Evolutionary conservation across 2,113 vertebrate species (phyloP).

Genomic region (Pseudopipra pipra): DNA sequence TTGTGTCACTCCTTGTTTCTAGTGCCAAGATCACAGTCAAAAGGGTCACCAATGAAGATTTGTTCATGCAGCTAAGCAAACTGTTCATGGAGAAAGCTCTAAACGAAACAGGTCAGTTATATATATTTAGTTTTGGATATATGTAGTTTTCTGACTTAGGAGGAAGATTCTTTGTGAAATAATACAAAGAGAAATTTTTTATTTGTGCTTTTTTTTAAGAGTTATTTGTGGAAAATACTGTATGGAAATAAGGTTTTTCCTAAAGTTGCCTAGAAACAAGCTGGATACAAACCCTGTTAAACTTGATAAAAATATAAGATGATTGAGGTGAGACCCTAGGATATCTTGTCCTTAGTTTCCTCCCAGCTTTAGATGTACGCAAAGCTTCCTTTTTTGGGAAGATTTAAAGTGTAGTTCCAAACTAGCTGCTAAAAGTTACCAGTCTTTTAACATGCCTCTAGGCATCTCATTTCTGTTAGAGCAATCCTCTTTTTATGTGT

Average conservation of each 20-base stretch:
- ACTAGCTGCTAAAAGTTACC: not conserved
- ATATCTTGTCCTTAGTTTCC: not conserved
- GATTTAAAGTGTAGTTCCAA: not conserved
- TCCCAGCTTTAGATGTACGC: not conserved
- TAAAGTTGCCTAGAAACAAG: not conserved
- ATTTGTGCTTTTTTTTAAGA: not conserved
- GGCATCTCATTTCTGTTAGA: not conserved
- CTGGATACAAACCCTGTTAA: not conserved
- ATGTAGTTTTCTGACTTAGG: not conserved
- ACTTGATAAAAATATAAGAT: not conserved
- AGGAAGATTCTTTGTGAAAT: not conserved
- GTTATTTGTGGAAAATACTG: not conserved
- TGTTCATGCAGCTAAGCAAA: not conserved
- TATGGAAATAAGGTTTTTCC: not conserved
- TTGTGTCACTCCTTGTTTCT: not conserved
- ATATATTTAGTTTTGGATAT: not conserved
- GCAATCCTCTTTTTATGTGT: not conserved
- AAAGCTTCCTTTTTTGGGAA: fast-evolving
- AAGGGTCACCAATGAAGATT: not conserved
- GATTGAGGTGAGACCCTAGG: not conserved
- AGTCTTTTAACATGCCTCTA: not conserved
- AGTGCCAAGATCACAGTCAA: not conserved
- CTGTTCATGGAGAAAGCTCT: not conserved
- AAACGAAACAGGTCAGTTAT: not conserved
- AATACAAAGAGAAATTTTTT: not conserved